These are phyloP conservation scores for Tolmerus cingulatus DNA, from an alignment of 2,888 invertebrate species.

Conservation along the genomic window DNA sequence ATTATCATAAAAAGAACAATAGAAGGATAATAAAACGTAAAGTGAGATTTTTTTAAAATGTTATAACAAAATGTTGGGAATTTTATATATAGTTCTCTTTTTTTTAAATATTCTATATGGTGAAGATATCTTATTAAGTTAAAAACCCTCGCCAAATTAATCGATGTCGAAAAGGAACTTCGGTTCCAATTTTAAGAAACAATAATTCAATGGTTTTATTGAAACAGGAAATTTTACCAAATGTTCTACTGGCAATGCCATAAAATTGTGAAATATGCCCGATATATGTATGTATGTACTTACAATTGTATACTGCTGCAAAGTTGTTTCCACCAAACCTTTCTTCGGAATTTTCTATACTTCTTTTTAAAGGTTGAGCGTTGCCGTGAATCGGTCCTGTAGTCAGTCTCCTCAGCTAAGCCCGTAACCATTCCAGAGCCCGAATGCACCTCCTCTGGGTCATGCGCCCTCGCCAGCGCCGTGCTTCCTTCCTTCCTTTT, in stretches of 20 bases:
- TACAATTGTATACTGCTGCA: not conserved
- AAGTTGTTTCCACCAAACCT: not conserved
- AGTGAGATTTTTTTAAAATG: too few species aligned
- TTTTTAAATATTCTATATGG: too few species aligned
- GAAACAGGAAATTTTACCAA: not conserved
- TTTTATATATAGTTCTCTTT: too few species aligned
- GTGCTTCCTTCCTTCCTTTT: slow-evolving; percentile 11
- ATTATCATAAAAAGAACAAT: too few species aligned
- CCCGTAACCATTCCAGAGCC: not conserved
- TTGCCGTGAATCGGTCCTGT: not conserved
- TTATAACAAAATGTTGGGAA: too few species aligned
- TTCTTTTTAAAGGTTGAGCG: not conserved
- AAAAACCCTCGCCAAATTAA: not conserved
- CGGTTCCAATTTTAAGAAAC: not conserved
- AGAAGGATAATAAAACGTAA: too few species aligned
- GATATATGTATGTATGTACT: too few species aligned
- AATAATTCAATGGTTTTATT: not conserved
- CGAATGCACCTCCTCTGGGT: not conserved
- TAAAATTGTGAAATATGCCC: not conserved
- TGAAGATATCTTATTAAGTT: too few species aligned
- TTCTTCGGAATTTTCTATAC: not conserved
- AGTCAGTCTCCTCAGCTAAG: not conserved
- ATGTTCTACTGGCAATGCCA: not conserved
- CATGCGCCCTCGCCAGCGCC: not conserved
- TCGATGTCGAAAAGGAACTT: not conserved